A percentile compares a stretch with the other conserved stretches of the same genome.
Conservation (phyloP, 2,797 vertebrate species). For the Tiaroga cobitis region DNA sequence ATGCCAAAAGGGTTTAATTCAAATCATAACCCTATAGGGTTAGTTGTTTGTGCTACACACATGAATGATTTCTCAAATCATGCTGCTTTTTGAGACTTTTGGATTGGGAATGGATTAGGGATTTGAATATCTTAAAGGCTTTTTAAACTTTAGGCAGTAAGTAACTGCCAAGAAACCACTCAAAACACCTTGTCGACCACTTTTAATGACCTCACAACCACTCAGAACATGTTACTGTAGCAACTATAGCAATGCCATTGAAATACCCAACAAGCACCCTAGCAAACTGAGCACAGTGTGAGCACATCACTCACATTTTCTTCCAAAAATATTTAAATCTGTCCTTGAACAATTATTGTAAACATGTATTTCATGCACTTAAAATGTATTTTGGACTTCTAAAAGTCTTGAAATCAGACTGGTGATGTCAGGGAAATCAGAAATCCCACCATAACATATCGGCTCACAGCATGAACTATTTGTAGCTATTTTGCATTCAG, state of each 20-base stretch:
- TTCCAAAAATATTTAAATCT: neutral
- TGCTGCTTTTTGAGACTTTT: neutral
- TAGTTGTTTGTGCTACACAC: neutral
- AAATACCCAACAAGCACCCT: neutral
- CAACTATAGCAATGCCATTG: neutral
- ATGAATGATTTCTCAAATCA: neutral
- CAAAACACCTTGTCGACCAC: neutral
- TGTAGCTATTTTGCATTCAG: constrained; percentile 31
- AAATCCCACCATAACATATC: neutral
- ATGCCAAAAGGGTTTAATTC: neutral
- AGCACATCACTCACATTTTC: neutral
- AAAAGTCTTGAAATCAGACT: constrained; percentile 11
- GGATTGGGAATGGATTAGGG: neutral
- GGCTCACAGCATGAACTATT: constrained; percentile 5
- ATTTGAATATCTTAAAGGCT: neutral
- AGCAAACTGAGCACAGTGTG: too few relatives aligned
- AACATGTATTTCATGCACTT: constrained; percentile 2
- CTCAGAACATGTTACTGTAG: neutral
- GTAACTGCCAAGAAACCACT: neutral
- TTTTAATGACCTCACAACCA: neutral
- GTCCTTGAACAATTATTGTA: neutral
- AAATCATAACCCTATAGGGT: neutral
- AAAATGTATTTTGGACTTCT: neutral
- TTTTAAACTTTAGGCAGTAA: neutral
- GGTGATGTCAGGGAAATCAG: neutral